Evolutionary conservation across 2,888 invertebrate genomes (phyloP).

Genomic region (Sminthurinus aureus): DNA sequence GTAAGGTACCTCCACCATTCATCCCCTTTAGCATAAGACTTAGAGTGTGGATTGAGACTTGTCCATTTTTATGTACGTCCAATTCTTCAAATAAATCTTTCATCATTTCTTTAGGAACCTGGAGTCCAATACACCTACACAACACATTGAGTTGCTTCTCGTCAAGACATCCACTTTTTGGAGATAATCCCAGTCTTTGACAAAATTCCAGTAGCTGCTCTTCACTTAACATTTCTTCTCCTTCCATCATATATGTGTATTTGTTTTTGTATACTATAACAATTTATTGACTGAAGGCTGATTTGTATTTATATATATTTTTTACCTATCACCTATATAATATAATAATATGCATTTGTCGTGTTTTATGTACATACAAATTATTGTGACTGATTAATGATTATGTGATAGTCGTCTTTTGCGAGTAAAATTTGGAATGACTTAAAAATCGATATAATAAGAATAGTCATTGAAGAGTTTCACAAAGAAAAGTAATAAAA

Average conservation of each 20-base stretch:
- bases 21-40: conserved; percentile 60
- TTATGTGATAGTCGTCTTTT: too few species aligned
- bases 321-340: too few species aligned
- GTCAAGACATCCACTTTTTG: conserved; percentile 70
- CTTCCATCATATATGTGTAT: not conserved
- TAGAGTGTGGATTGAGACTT: conserved; percentile 63
- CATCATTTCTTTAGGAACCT: conserved; percentile 68
- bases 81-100: conserved; percentile 70
- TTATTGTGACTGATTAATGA: too few species aligned
- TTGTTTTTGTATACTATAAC: not conserved
- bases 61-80: conserved; percentile 71
- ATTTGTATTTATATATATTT: too few species aligned
- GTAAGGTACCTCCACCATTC: conserved; percentile 32
- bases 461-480: too few species aligned
- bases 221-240: not conserved
- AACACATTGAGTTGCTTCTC: conserved; percentile 71
- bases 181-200: conserved; percentile 70
- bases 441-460: too few species aligned
- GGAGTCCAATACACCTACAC: conserved; percentile 73
- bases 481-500: too few species aligned
- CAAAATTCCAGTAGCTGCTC: conserved; percentile 71
- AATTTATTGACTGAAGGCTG: too few species aligned
- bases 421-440: too few species aligned
- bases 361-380: too few species aligned
- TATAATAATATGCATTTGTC: too few species aligned